A percentile compares a stretch with the other conserved stretches of the same genome.
Evolutionary conservation across 2,113 vertebrate genomes (phyloP).

Genomic region (Falco punctatus): DNA sequence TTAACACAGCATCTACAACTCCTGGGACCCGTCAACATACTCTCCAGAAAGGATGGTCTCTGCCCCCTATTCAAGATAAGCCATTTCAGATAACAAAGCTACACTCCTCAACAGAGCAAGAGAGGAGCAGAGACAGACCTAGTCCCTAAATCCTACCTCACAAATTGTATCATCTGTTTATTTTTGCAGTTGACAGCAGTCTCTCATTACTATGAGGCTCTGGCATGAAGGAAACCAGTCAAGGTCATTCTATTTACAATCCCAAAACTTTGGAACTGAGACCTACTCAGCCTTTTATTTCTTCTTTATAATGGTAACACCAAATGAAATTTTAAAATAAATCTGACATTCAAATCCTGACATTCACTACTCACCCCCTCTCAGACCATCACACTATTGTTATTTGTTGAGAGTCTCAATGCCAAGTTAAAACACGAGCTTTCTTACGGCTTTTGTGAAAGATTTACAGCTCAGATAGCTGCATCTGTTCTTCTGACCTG

Average conservation of each 20-base stretch:
- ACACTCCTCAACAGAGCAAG: background rate
- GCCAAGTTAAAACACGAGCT: background rate
- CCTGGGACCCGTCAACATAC: background rate
- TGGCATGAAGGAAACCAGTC: background rate
- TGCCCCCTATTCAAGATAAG: background rate
- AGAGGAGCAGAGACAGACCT: background rate
- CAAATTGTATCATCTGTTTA: background rate
- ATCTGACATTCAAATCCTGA: background rate
- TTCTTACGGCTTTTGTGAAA: background rate
- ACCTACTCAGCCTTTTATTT: background rate
- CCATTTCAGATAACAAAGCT: background rate
- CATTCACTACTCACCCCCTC: background rate
- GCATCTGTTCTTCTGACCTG: slow-evolving; percentile 77
- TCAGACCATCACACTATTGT: background rate
- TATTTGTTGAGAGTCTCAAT: background rate
- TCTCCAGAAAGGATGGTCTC: background rate
- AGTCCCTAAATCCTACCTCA: background rate
- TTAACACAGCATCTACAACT: background rate
- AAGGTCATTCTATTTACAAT: background rate
- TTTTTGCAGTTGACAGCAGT: background rate
- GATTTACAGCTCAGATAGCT: background rate
- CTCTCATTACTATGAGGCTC: background rate
- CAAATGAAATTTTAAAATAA: background rate
- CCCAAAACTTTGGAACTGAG: background rate
- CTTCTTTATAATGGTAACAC: background rate